Evolutionary conservation across 2,113 vertebrate species (phyloP).

Genomic region (Tupaia tana): DNA sequence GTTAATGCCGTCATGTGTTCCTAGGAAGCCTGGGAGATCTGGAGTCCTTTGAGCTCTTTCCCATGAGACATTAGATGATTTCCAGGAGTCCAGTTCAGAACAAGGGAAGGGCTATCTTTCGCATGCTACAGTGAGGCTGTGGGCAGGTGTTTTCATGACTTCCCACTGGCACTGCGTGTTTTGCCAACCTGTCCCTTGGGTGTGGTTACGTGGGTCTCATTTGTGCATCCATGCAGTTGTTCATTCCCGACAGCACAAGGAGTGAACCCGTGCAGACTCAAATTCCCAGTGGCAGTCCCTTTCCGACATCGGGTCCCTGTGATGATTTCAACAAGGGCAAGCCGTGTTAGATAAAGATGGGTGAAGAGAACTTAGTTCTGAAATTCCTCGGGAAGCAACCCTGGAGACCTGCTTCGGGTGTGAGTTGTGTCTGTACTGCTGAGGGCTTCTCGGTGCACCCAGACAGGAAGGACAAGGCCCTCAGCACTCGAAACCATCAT

Average conservation of each 20-base stretch:
- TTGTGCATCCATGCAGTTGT: background rate
- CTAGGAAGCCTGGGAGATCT: background rate
- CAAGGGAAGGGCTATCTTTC: background rate
- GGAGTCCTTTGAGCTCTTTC: background rate
- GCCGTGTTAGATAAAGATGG: background rate
- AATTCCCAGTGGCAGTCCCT: background rate
- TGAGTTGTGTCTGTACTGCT: rapidly evolving
- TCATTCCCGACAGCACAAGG: background rate
- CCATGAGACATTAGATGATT: background rate
- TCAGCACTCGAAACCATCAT: too few relatives aligned
- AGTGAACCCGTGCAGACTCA: background rate
- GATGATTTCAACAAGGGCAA: background rate
- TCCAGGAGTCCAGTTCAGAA: background rate
- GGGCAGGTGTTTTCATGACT: background rate
- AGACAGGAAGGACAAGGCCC: too few relatives aligned
- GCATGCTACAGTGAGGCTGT: background rate
- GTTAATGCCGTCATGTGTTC: background rate
- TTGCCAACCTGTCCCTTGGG: background rate
- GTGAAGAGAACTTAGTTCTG: background rate
- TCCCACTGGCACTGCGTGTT: background rate
- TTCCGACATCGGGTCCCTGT: background rate
- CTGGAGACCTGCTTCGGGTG: background rate
- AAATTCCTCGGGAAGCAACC: background rate
- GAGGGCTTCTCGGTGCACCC: too few relatives aligned
- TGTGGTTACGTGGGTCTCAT: background rate